These are phyloP conservation scores for Cydia strobilella DNA, from an alignment of 1,140 invertebrate species.

Conservation along the genomic window DNA sequence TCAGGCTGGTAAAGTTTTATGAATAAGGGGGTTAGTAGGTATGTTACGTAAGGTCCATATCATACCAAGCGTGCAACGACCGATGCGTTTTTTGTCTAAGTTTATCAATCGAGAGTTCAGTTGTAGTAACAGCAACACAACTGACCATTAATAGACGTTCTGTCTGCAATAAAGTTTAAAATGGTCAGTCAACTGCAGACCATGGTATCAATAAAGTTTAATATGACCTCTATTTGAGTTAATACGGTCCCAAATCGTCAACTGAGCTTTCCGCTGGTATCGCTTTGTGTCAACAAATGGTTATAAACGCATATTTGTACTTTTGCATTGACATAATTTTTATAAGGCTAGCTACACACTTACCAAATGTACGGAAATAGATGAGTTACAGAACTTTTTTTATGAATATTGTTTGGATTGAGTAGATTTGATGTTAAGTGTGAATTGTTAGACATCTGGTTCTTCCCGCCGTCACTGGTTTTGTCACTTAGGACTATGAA, in stretches of 20 bases:
- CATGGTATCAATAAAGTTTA: no score
- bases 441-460: neutral
- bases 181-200: no score
- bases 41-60: neutral
- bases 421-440: neutral
- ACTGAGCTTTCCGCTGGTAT: neutral
- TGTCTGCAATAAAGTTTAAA: no score
- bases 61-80: neutral
- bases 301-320: neutral
- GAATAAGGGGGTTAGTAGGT: no score
- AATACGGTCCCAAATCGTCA: neutral
- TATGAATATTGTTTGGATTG: neutral
- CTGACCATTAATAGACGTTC: neutral
- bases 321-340: constrained; percentile 26
- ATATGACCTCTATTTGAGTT: neutral
- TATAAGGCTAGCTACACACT: constrained; percentile 14
- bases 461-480: constrained; percentile 24
- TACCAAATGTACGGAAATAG: neutral
- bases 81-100: neutral
- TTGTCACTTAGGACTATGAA: neutral
- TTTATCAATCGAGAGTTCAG: neutral
- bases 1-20: no score
- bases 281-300: neutral
- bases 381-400: no score
- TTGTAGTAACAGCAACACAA: neutral